phyloP scores from a whole-genome alignment of 1,140 invertebrate species.

The Anadara kagoshimensis region DNA sequence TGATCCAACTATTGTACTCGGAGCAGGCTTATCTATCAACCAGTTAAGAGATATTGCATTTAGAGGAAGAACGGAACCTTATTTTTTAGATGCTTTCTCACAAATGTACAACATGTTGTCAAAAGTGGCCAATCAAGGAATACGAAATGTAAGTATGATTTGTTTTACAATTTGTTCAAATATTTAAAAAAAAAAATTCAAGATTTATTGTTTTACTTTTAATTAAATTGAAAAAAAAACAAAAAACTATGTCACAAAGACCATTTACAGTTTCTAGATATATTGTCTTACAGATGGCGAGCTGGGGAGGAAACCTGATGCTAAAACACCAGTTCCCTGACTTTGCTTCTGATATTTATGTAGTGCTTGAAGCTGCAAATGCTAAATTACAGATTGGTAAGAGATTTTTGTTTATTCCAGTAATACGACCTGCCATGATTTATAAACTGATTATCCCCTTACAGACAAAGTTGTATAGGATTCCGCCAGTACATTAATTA shows the following conservation, averaged over 20 bases:
- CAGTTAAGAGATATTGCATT: slow-evolving; percentile 47
- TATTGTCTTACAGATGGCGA: slow-evolving; percentile 57
- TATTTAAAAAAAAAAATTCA: no score
- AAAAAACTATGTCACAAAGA: no score
- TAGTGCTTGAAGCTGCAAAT: slow-evolving; percentile 82
- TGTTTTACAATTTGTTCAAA: no score
- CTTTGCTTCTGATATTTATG: slow-evolving; percentile 86
- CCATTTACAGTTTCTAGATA: no score
- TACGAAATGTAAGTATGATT: slow-evolving; percentile 46
- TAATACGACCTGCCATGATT: no score
- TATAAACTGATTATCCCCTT: no score
- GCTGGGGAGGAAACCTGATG: slow-evolving; percentile 86
- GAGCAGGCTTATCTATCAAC: slow-evolving; percentile 55
- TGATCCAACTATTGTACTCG: slow-evolving; percentile 44
- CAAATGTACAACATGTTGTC: slow-evolving; percentile 27
- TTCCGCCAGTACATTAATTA: no score
- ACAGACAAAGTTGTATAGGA: no score
- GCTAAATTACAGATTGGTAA: slow-evolving; percentile 78
- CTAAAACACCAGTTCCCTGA: slow-evolving; percentile 82
- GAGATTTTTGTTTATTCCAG: background rate
- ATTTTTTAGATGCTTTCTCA: slow-evolving; percentile 29
- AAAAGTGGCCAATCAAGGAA: slow-evolving; percentile 20
- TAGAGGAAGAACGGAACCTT: slow-evolving; percentile 13
- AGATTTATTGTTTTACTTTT: no score
- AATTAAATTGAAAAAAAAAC: no score